Base-by-base conservation (phyloP, 2,113 vertebrate genomes). In the Notothenia rossii region DNA sequence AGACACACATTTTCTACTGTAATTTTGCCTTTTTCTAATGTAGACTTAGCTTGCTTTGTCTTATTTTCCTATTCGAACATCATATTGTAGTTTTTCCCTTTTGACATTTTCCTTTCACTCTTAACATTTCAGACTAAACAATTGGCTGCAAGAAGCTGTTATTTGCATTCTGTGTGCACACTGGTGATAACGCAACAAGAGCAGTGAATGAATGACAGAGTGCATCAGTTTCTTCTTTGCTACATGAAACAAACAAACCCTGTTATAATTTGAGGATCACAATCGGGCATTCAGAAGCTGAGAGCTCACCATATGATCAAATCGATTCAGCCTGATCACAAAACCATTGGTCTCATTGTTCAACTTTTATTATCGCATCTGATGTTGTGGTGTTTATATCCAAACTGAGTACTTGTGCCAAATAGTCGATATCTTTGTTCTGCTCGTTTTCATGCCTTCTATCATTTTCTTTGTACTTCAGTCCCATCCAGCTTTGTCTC, bases 81-180 rank as follows among this genome's bases (percentile, higher is more conserved):
- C 48, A 43, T 54, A 46, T 78, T 71, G 46, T 40, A 40, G 8
- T 46, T 11, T 33, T 12, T 49, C 55, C 48, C 53, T 56, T 74
- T 66, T 13, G 70, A 75, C 54, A 40, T 77, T 79, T 63, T 51
- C 40, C 59, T 46, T 40, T 83, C 73, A 77, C 53, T 43, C 45
- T 49, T 61, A 84, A 78, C 78, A 75, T 56, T 69, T 69, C 61
- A 78, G 70, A 69, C 61, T 68, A 45, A 72, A 91, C 83, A 89
- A 79, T 73, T 13, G 62, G 59, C 58, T 56, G 65, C 69, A 88
- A 87, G 84, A 76, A 81, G 85, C 69, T 84, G 71, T 63, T 72
- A 58, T 84, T 87, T 75, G 60, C 81, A 55, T 76, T 69, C 83
- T 79, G 78, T 86, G 63, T 83, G 72, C 68, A 51, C 65, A 65